Conservation (phyloP, 2,888 invertebrate genomes). For the Phlogophora meticulosa region DNA sequence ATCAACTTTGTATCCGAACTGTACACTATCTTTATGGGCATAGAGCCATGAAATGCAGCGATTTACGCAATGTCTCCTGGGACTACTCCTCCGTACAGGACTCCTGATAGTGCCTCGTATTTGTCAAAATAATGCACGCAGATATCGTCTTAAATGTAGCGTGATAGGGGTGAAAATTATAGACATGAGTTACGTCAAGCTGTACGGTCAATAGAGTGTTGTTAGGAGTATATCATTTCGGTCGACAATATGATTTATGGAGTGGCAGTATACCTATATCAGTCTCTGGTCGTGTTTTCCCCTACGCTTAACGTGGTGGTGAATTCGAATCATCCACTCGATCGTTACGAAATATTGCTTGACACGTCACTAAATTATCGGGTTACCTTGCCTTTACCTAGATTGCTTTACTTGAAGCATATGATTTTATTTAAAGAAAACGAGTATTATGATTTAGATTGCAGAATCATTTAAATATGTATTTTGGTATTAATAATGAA, state of each 20-base stretch:
- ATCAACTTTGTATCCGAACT: slow-evolving; percentile 75
- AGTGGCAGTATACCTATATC: slow-evolving; percentile 53
- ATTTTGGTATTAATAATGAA: slow-evolving; percentile 1
- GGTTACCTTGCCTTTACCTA: not conserved
- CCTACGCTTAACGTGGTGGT: slow-evolving; percentile 38
- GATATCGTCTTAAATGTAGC: slow-evolving; percentile 50
- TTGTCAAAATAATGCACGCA: slow-evolving; percentile 56
- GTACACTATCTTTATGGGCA: slow-evolving; percentile 74
- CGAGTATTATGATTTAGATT: not conserved
- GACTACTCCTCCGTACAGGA: slow-evolving; percentile 66
- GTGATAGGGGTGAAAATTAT: slow-evolving; percentile 47
- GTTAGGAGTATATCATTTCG: slow-evolving; percentile 61
- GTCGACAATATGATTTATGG: slow-evolving; percentile 64
- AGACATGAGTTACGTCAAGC: slow-evolving; percentile 24
- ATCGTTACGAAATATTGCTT: slow-evolving; percentile 32
- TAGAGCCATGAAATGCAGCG: slow-evolving; percentile 69
- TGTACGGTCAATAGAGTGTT: slow-evolving; percentile 43
- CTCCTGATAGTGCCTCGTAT: slow-evolving; percentile 51
- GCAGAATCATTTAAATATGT: slow-evolving; percentile 17
- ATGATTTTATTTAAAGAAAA: not conserved
- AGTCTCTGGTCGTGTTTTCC: slow-evolving; percentile 58
- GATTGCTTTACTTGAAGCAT: slow-evolving; percentile 1
- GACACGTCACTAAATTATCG: slow-evolving; percentile 17
- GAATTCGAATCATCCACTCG: slow-evolving; percentile 48
- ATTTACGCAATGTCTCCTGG: slow-evolving; percentile 72